Conservation (phyloP, 2,888 invertebrate genomes). For the Heteromyza rotundicornis region DNA sequence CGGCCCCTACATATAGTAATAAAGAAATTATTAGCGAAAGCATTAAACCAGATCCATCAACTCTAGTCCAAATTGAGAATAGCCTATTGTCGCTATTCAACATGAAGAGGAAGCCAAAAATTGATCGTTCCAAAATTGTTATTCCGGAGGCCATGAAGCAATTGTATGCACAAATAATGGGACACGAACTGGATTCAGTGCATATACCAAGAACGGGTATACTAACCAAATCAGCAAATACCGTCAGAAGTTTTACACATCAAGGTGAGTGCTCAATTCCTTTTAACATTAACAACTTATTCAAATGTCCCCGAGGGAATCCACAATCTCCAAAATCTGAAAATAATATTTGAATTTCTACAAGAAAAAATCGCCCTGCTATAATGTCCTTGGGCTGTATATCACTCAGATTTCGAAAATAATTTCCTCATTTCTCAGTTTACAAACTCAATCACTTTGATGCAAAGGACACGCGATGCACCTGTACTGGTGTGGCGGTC, state of each 20-base stretch:
- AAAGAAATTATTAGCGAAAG: slow-evolving; percentile 53
- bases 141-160: slow-evolving; percentile 83
- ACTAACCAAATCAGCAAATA: slow-evolving; percentile 79
- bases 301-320: no score
- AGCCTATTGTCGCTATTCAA: slow-evolving; percentile 62
- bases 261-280: slow-evolving; percentile 72
- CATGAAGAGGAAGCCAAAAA: slow-evolving; percentile 62
- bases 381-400: no score
- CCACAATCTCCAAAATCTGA: no score
- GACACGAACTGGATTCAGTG: slow-evolving; percentile 69
- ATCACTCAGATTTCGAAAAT: no score
- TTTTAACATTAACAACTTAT: no score
- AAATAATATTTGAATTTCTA: no score
- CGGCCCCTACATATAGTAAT: slow-evolving; percentile 51
- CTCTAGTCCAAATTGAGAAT: slow-evolving; percentile 63
- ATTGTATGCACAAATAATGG: slow-evolving; percentile 75
- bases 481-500: no score
- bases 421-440: no score
- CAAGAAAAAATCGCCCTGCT: no score
- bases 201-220: slow-evolving; percentile 73
- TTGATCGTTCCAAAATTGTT: slow-evolving; percentile 62
- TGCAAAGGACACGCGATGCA: no score
- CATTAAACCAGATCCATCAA: slow-evolving; percentile 59
- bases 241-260: slow-evolving; percentile 83
- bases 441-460: no score